Percentiles rank a stretch among this genome's conserved stretches.
phyloP scores from a whole-genome alignment of 2,113 vertebrate species.

The Prunella fulvescens region DNA sequence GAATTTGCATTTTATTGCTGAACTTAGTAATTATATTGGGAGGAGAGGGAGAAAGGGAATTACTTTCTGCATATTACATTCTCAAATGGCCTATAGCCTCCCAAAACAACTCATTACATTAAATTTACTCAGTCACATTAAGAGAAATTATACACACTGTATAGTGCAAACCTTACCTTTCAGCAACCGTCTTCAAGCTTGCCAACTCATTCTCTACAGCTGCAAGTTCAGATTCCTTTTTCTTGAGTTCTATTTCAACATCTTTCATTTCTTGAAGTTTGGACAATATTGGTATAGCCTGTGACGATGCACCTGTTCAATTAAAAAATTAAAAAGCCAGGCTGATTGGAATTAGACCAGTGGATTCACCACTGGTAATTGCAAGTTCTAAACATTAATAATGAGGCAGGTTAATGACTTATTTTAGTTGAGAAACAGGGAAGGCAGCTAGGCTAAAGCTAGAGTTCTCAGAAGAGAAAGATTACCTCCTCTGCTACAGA shows the following conservation, averaged over 20 bases:
- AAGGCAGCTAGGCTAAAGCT: not conserved
- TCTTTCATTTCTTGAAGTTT: conserved; percentile 85
- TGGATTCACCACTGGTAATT: not conserved
- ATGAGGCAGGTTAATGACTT: not conserved
- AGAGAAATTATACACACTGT: not conserved
- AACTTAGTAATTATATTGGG: not conserved
- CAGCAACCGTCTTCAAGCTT: conserved; percentile 78
- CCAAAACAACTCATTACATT: not conserved
- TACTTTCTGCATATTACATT: not conserved
- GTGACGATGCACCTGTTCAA: conserved; percentile 77
- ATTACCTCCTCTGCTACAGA: not conserved
- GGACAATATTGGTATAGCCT: conserved; percentile 78
- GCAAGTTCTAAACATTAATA: not conserved
- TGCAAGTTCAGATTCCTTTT: conserved; percentile 78
- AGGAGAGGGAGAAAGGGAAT: not conserved
- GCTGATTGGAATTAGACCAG: not conserved
- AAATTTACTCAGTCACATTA: not conserved
- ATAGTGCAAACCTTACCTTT: conserved; percentile 76
- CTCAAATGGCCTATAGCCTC: not conserved
- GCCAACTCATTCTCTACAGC: conserved; percentile 75
- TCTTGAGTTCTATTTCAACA: conserved; percentile 71
- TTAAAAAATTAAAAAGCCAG: not conserved
- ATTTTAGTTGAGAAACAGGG: not conserved
- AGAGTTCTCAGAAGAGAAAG: not conserved
- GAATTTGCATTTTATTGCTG: not conserved